These are phyloP conservation scores for Cacatua alba DNA, from an alignment of 2,113 vertebrate genomes.

Conservation along the genomic window DNA sequence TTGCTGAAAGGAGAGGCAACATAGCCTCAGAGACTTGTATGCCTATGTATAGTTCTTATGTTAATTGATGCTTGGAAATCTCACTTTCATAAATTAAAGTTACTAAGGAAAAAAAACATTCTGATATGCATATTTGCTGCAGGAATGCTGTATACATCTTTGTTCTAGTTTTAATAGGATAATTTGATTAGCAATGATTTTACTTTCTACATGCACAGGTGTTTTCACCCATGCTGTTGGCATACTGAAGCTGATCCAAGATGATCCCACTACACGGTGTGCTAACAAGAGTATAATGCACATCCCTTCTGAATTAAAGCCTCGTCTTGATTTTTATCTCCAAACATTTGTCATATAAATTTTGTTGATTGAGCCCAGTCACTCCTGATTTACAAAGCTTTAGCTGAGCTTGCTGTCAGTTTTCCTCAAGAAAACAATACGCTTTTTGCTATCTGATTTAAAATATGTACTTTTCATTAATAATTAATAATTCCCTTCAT, in stretches of 20 bases:
- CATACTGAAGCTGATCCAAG: not conserved
- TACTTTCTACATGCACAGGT: accelerated
- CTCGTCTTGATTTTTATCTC: not conserved
- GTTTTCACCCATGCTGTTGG: not conserved
- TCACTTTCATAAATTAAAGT: not conserved
- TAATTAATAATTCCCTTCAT: not conserved
- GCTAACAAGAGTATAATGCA: not conserved
- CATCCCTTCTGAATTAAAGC: not conserved
- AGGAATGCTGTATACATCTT: not conserved
- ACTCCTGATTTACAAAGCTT: not conserved
- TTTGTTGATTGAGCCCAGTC: not conserved
- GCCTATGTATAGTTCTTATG: not conserved
- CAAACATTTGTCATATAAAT: not conserved
- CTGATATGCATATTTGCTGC: not conserved
- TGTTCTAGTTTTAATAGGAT: not conserved
- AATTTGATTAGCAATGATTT: not conserved
- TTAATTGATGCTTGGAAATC: not conserved
- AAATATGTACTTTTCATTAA: not conserved
- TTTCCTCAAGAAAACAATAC: not conserved
- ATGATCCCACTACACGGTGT: not conserved
- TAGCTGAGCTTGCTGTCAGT: not conserved
- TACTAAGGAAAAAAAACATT: not conserved
- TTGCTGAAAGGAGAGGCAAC: not conserved
- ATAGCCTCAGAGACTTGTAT: accelerated
- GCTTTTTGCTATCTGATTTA: not conserved